Evolutionary conservation across 2,888 invertebrate species (phyloP).

Genomic region (Mactromeris polynyma): DNA sequence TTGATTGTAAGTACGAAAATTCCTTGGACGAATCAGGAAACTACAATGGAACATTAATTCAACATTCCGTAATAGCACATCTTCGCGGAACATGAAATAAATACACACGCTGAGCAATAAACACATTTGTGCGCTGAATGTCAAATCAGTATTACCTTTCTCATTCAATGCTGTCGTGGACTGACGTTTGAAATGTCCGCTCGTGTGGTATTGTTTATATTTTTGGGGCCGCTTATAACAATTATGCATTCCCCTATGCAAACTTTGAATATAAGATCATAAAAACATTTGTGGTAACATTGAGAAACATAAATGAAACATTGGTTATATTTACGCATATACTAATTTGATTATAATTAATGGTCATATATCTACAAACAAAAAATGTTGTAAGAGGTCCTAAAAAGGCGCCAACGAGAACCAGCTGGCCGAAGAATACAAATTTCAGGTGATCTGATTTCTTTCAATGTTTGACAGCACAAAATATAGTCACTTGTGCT

Average conservation of each 20-base stretch:
- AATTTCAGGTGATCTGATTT: constrained; percentile 5
- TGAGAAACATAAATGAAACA: too few species aligned
- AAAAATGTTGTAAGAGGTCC: constrained; percentile 16
- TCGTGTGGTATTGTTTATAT: background rate
- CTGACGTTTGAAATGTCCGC: constrained; percentile 1
- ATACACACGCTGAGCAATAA: too few species aligned
- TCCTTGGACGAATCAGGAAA: background rate
- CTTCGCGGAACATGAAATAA: too few species aligned
- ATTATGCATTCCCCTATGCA: background rate
- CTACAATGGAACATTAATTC: background rate
- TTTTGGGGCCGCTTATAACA: constrained; percentile 9
- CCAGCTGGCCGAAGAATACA: background rate
- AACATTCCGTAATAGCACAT: too few species aligned
- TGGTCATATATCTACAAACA: too few species aligned
- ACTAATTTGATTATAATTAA: background rate
- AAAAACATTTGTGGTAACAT: background rate
- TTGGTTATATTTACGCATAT: too few species aligned
- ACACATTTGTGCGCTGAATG: background rate
- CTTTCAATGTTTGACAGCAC: background rate
- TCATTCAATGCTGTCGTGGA: background rate
- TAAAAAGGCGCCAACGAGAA: constrained; percentile 27
- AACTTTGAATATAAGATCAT: too few species aligned
- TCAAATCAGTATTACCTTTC: background rate
- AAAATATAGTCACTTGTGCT: background rate
- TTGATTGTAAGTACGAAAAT: background rate